Base-by-base conservation (phyloP, 30 jellyfish, hydroid and myxozoan genomes). In the Nemopilema nomurai region DNA sequence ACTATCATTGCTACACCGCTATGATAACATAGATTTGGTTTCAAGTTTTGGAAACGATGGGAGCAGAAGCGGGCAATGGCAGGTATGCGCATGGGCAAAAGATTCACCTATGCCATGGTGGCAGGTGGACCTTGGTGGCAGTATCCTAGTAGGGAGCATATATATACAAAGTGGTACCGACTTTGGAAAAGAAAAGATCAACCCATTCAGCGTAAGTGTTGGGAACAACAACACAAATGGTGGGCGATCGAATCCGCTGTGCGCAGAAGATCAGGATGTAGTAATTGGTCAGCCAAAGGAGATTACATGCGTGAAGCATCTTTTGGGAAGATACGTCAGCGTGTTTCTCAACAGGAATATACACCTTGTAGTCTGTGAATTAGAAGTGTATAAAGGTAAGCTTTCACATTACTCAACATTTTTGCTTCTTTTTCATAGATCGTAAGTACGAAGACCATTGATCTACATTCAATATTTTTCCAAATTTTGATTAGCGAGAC, bases 321-420 rank as follows among this genome's bases (percentile, higher is more conserved):
- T 67, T 29, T 9, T 67, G 18, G 76, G 76, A 23, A 29, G 76
- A 20, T 67, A 67, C 33, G 76, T 67, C 18, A 67, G 76, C 9
- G 33, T 67, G 4, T 32, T 23, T 22, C 0, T 67, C 20, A 23
- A 67, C 33, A 67, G 52, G 23, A 7, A 0, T 0, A 1, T 19
- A 7, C 23, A 23, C 31, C 16, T 67, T 9, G 19, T 1, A 67
- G 9, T 67, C 16, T 67, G 76, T 67, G 76, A 67, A 67, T 29
- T 67, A 9, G 82, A 72, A 49, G 67, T 31, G 1, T 49, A 72
- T 26, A 13, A 41, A 41, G 57, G 57, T 41, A 3, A 3, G 57
- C 13, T 41, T 41, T 13, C 57, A 13, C 13, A 3, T 41, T 41
- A n/a, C n/a, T n/a, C n/a, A n/a, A n/a, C n/a, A n/a, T n/a, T n/a